Evolutionary conservation across 2,888 invertebrate genomes (phyloP), one percentile per base, ranked within the genome.

Genomic region (Epistrophe eligans): DNA sequence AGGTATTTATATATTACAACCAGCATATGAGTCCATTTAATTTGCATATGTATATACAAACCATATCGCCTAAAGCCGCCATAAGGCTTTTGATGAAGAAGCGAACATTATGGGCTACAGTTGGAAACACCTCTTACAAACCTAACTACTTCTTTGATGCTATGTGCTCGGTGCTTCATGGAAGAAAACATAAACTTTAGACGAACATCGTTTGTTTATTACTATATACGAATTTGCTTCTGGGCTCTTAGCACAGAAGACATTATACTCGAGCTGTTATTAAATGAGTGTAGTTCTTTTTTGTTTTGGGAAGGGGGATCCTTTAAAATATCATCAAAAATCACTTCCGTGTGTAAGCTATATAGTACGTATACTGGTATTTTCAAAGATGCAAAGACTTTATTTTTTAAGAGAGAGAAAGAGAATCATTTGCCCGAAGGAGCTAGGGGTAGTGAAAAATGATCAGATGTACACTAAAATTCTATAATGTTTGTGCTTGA

Each of bases 81-180:
- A 50, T 76, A 32, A 50, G 70, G 45, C 38, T 66, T 66, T 80
- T 15, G 83, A 83, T 79, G 79, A 72, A 83, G 83, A 74, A 72
- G 45, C 87, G 71, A 82, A 87, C 79, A 83, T 71, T 87, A 83
- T 87, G 64, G 66, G 71, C 64, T 83, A 64, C 64, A 62, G 77
- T 82, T 77, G 45, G 55, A 2, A 19, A 45, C 72, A 73, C 43
- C 71, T 50, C 19, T 17, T 55, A 55, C 55, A 55, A 24, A 55
- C 55, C 55, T 55, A 55, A 55, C 55, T 55, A 28, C 55, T 55
- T 55, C 55, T 55, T 28, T 28, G 55, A 55, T 55, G 15, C 52
- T 35, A 38, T 19, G 24, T 19, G 38, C 50, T 32, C 5, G 70
- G 35, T 70, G 52, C 38, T 66, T 60, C 50, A 58, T 17, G 17